Conservation (phyloP, 2,113 vertebrate genomes). For the Megaceryle maxima region DNA sequence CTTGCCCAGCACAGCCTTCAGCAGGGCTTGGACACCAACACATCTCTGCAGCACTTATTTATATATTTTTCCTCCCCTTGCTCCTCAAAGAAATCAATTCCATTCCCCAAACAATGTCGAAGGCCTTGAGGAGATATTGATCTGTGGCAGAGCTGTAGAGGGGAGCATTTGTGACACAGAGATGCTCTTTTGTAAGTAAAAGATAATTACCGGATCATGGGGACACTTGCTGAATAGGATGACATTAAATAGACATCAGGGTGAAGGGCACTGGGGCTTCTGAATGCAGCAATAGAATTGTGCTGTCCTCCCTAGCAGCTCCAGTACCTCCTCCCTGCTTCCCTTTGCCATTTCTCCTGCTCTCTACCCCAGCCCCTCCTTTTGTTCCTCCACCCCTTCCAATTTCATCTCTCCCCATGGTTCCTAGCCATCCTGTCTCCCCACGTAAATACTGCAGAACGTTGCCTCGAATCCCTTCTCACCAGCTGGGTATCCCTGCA, state of each 20-base stretch:
- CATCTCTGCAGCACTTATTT: conserved; percentile 2
- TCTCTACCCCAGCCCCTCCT: not conserved
- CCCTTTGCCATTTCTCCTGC: not conserved
- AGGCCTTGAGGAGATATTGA: conserved; percentile 73
- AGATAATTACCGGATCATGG: conserved; percentile 77
- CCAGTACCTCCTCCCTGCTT: conserved; percentile 31
- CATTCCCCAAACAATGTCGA: conserved; percentile 68
- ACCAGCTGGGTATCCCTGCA: not conserved
- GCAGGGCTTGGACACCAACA: not conserved
- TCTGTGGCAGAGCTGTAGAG: conserved; percentile 56
- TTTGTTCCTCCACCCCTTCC: not conserved
- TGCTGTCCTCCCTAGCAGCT: not conserved
- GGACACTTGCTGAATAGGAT: conserved; percentile 70
- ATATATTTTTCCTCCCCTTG: not conserved
- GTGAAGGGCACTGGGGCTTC: conserved; percentile 56
- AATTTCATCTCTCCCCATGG: not conserved
- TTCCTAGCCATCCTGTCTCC: not conserved
- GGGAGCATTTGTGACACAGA: conserved; percentile 68
- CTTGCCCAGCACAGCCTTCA: not conserved
- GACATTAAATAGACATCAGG: conserved; percentile 67
- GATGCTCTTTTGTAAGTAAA: conserved; percentile 74
- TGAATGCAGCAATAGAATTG: not conserved
- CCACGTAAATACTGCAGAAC: not conserved
- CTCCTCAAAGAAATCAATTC: conserved; percentile 66
- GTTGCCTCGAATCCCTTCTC: not conserved